Evolutionary conservation across 2,888 invertebrate species (phyloP), one percentile per base, ranked within the genome.

Genomic region (Eudasyphora cyanicolor): DNA sequence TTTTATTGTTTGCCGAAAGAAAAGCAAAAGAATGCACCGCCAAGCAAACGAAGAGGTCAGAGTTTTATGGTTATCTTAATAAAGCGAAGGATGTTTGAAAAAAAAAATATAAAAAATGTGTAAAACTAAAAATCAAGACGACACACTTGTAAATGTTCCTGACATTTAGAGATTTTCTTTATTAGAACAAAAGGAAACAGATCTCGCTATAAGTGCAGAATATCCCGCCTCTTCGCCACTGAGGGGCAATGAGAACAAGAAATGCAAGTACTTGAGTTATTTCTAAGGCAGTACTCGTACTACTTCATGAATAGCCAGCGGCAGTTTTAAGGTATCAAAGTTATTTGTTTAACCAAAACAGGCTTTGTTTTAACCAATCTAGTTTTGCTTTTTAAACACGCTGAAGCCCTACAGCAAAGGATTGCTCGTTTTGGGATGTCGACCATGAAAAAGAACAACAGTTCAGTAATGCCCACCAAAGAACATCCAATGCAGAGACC

Each of bases 401-500:
- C 24, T 27, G 42, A 21, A 49, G 35, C 60, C 24, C 62, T 45
- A 1, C 32, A 75, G n/a, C 74, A 67, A 7, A 45, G 8, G 6
- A 77, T 0, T 0, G 75, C n/a, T 14, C 57, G 88, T 17, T 83
- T 84, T 0, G 91, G 90, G n/a, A 91, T 77, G 76, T 89, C 88
- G 24, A 89, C 49, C 5, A 88, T 38, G 1, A 86, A 70, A 76
- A 91, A 93, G 83, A 93, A 93, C 2, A 91, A 42, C 14, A 93
- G 82, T 86, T 93, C 93, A 7, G 91, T 89, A 6, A 90, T 88
- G 85, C 93, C 93, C 67, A 93, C 88, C 6, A 93, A 85, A 0
- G 93, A 93, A 49, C 92, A 92, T 21, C 93, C 93, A 29, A 93
- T 86, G 83, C 93, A 93, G 10, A 93, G 90, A n/a, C 93, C 92